A percentile compares a stretch with the other conserved stretches of the same genome.
These are phyloP conservation scores for Myrmophylax atrothorax DNA, from an alignment of 2,113 vertebrate species.

Conservation along the genomic window DNA sequence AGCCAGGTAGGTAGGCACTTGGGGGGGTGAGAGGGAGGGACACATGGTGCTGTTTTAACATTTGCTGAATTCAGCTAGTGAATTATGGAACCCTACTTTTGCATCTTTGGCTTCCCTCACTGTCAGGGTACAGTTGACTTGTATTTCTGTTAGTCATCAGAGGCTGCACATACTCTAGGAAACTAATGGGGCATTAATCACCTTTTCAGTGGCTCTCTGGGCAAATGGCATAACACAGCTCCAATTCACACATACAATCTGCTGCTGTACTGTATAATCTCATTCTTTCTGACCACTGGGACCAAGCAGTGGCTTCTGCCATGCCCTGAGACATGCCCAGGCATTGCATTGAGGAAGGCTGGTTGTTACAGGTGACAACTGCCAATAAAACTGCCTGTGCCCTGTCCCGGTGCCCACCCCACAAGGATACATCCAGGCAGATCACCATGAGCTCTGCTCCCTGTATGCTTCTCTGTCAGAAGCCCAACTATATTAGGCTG, in stretches of 20 bases:
- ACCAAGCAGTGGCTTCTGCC: not conserved
- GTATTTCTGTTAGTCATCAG: not conserved
- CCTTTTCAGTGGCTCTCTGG: not conserved
- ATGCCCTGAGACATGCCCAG: not conserved
- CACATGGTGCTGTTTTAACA: not conserved
- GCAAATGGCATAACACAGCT: not conserved
- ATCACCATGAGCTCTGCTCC: not conserved
- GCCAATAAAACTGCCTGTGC: not conserved
- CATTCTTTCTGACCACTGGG: fast-evolving
- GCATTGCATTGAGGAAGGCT: not conserved
- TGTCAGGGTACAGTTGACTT: not conserved
- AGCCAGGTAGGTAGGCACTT: not conserved
- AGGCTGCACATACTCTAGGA: not conserved
- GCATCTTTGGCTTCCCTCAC: not conserved
- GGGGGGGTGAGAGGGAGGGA: not conserved
- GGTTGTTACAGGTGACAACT: not conserved
- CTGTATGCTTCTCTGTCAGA: not conserved
- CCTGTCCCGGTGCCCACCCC: not conserved
- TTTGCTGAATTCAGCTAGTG: not conserved
- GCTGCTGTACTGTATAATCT: fast-evolving
- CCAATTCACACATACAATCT: not conserved
- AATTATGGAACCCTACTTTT: not conserved
- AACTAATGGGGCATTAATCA: not conserved
- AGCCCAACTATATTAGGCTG: not conserved
- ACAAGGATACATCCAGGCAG: not conserved